Conservation (phyloP, 2,888 invertebrate genomes). For the Drosophila robusta region DNA sequence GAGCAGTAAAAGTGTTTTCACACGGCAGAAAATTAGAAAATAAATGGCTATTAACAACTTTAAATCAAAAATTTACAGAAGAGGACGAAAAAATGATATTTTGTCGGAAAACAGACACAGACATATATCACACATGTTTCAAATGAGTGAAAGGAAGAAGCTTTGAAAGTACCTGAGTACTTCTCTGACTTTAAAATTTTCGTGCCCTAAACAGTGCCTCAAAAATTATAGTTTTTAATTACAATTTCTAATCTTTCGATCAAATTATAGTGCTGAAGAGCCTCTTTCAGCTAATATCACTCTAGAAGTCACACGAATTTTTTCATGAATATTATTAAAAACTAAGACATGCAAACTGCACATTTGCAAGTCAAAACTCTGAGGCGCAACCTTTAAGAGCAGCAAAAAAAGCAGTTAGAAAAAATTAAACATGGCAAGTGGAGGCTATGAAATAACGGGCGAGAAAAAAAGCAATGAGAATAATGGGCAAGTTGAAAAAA, state of each 20-base stretch:
- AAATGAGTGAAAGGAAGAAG: too few species aligned
- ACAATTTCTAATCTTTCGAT: not conserved
- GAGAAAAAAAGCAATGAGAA: constrained; percentile 6
- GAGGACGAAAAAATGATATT: too few species aligned
- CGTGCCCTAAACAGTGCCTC: too few species aligned
- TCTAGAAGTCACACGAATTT: not conserved
- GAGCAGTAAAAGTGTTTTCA: too few species aligned
- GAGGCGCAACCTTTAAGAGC: constrained; percentile 28
- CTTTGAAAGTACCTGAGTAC: too few species aligned
- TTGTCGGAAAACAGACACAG: too few species aligned
- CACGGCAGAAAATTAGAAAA: too few species aligned
- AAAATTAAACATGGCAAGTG: constrained; percentile 13
- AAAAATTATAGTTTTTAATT: not conserved
- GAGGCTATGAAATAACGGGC: constrained; percentile 10
- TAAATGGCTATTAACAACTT: too few species aligned
- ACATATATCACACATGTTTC: too few species aligned
- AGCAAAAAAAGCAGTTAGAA: not conserved
- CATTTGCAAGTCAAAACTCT: constrained; percentile 51
- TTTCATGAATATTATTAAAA: constrained; percentile 8
- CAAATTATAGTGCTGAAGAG: not conserved
- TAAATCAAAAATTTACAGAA: too few species aligned
- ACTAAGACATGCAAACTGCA: constrained; percentile 34
- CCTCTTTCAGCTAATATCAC: constrained; percentile 5
- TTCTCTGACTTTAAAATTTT: too few species aligned
- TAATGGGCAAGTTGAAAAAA: constrained; percentile 22